Evolutionary conservation across 2,797 vertebrate species (phyloP), one percentile per base, ranked within the genome.

Genomic region (Esox lucius): DNA sequence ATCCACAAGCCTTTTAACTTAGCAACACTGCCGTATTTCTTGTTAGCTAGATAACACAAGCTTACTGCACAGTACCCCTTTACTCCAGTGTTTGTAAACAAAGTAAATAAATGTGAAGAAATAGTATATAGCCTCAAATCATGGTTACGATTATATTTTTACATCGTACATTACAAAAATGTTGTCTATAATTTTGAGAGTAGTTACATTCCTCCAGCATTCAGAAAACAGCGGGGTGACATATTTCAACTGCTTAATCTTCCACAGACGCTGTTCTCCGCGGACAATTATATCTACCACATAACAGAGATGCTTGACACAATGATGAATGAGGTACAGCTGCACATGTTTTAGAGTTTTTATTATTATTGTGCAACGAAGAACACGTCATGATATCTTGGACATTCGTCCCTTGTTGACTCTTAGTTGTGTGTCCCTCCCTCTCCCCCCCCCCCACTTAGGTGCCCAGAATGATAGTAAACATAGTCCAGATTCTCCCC

Each of bases 391-490:
- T 33, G 16, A 53, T 22, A 3, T 33, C 15, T 26, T 3, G 17
- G 13, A 17, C 26, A 12, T 12, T 64, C 1, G 24, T 31, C 22
- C 9, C 13, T 26, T 28, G 26, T 64, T 64, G 5, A 64, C 24
- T 28, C 26, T 64, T 15, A 28, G n/a, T 12, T 62, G 7, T 4
- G 11, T 26, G 11, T 61, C 59, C 2, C n/a, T 24, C 22, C 24
- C 59, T 15, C n/a, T 15, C 0, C 19, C 8, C 13, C 61, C 26
- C 12, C 22, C 1, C 28, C 73, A 49, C 51, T 48, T 84, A 92
- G 92, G 82, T 93, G 39, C 91, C 91, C n/a, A 83, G 91, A 74
- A 76, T 87, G 24, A 91, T 92, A 1, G 87, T 91, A n/a, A 93
- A 93, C 67, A 77, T 91, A 68, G 89, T 91, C n/a, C 90, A 93